Base-by-base conservation (phyloP, 2,888 invertebrate genomes). In the Caenorhabditis sp. region DNA sequence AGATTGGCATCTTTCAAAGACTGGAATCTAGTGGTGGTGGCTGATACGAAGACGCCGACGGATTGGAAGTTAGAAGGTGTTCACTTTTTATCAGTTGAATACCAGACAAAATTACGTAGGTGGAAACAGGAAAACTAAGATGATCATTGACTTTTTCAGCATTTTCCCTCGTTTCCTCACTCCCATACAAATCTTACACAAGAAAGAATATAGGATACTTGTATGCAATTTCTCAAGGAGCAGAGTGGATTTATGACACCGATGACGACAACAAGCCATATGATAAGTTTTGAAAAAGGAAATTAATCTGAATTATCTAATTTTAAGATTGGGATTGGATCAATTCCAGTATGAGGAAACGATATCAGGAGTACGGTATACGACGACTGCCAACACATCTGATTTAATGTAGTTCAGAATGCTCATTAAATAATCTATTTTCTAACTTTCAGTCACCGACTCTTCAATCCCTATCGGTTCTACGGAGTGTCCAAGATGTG, bases 391-490 rank as follows among this genome's bases (percentile, higher is more conserved):
- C 1, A 56, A 10, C 8, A 14, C 31, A 16, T 28, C 12, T 12
- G 31, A 12, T 7, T 61, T 69, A 49, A 16, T 22, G 75, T 75
- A 44, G 10, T 16, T 19, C n/a, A 22, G 0, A 35, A 6, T 28
- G 2, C 19, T 41, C 14, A 14, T 14, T 44, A 10, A 49, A 2
- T 5, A 2, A 63, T 24, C 16, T 28, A 1, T 47, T 28, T 0
- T 22, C 0, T 3, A 6, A 6, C 4, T n/a, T 56, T 44, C 41
- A 82, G 70, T 28, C 14, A 70, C 1, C 38, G 47, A 12, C 74
- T 87, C 2, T 86, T 87, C 84, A 87, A 87, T 56, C 87, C 87
- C 1, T 86, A 87, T 38, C 75, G 80, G 7, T 85, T 80, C 59
- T 86, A 72, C 54, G 87, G 87, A 16, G 44, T 61, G 26, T 31